Conservation (phyloP, 2,888 invertebrate species). For the Aproaerema taeniolella region DNA sequence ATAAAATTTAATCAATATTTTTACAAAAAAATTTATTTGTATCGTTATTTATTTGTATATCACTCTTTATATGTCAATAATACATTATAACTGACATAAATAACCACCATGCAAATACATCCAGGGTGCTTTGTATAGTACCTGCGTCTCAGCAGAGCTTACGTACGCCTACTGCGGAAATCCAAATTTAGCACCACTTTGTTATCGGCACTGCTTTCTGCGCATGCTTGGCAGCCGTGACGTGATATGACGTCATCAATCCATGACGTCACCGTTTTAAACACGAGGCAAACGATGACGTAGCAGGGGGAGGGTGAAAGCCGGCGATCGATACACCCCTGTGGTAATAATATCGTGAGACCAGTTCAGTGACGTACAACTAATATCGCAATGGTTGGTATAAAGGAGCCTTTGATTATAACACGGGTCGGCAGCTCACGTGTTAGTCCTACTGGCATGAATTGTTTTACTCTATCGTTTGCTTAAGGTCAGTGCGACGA, state of each 20-base stretch:
- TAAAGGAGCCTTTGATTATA: constrained; percentile 48
- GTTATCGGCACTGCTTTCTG: constrained; percentile 20
- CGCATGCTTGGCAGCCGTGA: constrained; percentile 54
- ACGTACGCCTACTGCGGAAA: constrained; percentile 21
- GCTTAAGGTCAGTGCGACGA: constrained; percentile 50
- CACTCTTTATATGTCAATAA: no score
- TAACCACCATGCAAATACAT: no score
- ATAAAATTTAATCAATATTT: no score
- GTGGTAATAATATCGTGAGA: not conserved
- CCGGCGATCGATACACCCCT: constrained; percentile 42
- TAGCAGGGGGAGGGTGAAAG: constrained; percentile 35
- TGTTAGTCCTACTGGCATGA: constrained; percentile 35
- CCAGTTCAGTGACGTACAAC: constrained; percentile 46
- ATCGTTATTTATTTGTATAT: no score
- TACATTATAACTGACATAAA: no score
- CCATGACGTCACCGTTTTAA: constrained; percentile 43
- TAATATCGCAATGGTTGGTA: constrained; percentile 39
- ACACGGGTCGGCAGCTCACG: constrained; percentile 61
- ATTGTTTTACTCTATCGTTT: constrained; percentile 29
- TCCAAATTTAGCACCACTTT: constrained; percentile 33
- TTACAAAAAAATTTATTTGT: no score
- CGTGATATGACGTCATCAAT: constrained; percentile 48
- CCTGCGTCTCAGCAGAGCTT: no score
- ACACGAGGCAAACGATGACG: constrained; percentile 52
- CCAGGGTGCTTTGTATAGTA: no score